Conservation (phyloP, 2,888 invertebrate genomes). For the Limnephilus marmoratus region DNA sequence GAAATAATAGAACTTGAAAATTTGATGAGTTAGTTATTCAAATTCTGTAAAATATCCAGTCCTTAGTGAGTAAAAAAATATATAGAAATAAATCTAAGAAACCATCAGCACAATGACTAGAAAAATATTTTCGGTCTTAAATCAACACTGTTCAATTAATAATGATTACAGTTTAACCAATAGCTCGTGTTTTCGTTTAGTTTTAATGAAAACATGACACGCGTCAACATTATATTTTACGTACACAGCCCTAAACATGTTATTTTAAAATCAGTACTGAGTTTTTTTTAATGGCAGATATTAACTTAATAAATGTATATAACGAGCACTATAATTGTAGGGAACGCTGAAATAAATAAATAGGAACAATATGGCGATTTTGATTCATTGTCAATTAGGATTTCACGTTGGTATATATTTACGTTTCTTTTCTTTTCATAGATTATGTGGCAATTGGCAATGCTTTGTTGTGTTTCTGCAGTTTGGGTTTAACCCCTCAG, state of each 20-base stretch:
- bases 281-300: background rate
- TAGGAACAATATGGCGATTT: background rate
- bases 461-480: background rate
- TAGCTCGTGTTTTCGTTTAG: background rate
- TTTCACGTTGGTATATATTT: background rate
- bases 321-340: background rate
- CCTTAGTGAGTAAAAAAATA: no score
- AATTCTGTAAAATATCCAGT: no score
- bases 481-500: no score
- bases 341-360: background rate
- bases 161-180: background rate
- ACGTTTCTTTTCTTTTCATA: background rate
- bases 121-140: background rate
- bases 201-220: conserved; percentile 1
- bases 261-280: background rate
- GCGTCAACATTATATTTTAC: no score
- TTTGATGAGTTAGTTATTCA: no score
- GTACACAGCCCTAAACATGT: background rate
- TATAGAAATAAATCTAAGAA: no score
- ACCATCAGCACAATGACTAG: background rate
- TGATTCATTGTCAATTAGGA: background rate
- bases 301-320: background rate
- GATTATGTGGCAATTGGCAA: background rate
- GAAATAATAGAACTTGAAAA: no score
- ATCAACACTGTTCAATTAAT: background rate